These are phyloP conservation scores for Xenotilapia flavipinnis DNA, from an alignment of 2,113 vertebrate species.

Conservation along the genomic window DNA sequence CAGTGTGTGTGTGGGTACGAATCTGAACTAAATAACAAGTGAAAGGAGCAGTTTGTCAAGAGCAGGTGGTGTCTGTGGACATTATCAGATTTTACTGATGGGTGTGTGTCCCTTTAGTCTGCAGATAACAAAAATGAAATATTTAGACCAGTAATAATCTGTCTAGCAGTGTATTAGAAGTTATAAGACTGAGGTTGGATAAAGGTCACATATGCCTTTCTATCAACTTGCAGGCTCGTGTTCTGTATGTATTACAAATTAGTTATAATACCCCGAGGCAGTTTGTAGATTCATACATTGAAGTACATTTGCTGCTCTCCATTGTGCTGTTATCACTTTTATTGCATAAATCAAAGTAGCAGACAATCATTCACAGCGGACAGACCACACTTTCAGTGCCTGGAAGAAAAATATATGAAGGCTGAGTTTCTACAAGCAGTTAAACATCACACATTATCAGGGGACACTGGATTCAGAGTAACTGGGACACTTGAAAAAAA, in stretches of 20 bases:
- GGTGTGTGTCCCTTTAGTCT: neutral
- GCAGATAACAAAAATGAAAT: neutral
- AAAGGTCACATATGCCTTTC: neutral
- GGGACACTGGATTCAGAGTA: neutral
- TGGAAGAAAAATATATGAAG: neutral
- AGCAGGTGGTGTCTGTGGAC: neutral
- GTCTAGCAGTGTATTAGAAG: neutral
- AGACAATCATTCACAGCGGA: neutral
- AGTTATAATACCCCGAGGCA: neutral
- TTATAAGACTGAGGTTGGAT: neutral
- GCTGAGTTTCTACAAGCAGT: neutral
- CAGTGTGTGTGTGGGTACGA: neutral
- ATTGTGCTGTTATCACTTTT: accelerated
- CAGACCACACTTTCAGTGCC: neutral
- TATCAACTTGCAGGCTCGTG: neutral
- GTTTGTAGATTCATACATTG: neutral
- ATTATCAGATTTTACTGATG: neutral
- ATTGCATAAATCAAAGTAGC: neutral
- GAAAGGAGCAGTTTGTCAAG: neutral
- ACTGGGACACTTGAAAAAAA: neutral
- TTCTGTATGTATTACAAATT: neutral
- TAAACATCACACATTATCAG: neutral
- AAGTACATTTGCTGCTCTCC: neutral
- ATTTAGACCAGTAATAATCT: neutral
- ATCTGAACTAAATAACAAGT: neutral